Conservation (phyloP, 2,888 invertebrate species). For the Ectemnius cavifrons region DNA sequence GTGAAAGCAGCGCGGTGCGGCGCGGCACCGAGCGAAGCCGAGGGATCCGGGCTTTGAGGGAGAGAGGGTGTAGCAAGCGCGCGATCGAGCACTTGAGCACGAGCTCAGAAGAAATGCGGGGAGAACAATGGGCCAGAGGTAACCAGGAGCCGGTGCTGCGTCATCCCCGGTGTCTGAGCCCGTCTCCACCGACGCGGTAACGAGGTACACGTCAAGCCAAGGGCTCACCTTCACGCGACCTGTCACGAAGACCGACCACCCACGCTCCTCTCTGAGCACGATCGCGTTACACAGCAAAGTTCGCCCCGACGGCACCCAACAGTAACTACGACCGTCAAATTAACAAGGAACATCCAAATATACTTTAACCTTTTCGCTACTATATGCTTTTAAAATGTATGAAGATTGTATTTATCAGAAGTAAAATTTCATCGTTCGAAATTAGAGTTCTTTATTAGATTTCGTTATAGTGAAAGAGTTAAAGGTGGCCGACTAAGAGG, state of each 20-base stretch:
- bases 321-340: too few species aligned
- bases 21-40: constrained; percentile 23
- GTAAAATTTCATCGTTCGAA: too few species aligned
- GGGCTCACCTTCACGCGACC: constrained; percentile 56
- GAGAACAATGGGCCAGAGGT: constrained; percentile 74
- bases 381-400: too few species aligned
- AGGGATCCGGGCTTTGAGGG: constrained; percentile 61
- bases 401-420: too few species aligned
- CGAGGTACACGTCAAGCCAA: constrained; percentile 60
- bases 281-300: constrained; percentile 35
- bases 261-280: constrained; percentile 32
- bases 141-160: constrained; percentile 74
- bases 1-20: too few species aligned
- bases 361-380: too few species aligned
- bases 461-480: too few species aligned
- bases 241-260: constrained; percentile 62
- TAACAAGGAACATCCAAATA: too few species aligned
- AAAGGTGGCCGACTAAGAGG: too few species aligned
- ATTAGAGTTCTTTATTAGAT: too few species aligned
- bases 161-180: constrained; percentile 72
- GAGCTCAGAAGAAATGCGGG: constrained; percentile 75
- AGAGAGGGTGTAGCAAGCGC: constrained; percentile 55
- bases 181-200: constrained; percentile 69
- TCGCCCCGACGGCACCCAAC: constrained; percentile 4
- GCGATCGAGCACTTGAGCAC: constrained; percentile 77